Conservation (phyloP, 53 echinoderm and acorn worm genomes). For the Antedon mediterranea region DNA sequence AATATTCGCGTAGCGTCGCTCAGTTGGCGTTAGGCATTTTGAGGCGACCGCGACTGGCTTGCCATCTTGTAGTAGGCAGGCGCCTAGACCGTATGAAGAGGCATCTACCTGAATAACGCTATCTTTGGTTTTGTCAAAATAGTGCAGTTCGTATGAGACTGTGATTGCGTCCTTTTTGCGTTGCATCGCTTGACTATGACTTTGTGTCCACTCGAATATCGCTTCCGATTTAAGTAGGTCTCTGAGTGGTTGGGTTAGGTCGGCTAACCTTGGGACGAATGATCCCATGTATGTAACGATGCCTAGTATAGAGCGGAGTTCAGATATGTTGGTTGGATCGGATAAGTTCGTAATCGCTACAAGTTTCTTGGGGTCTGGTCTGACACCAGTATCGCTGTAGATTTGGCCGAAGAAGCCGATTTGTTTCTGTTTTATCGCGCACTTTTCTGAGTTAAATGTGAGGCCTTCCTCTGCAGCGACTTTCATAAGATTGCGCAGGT, state of each 20-base stretch:
- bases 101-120: no score
- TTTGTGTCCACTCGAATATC: conserved; percentile 21
- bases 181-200: conserved; percentile 23
- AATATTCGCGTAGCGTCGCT: background rate
- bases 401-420: conserved; percentile 28
- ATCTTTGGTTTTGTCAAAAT: background rate
- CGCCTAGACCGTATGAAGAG: no score
- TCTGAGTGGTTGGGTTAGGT: conserved; percentile 7
- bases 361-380: conserved; percentile 18
- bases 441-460: conserved; percentile 37
- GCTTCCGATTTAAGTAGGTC: conserved; percentile 8
- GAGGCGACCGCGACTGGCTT: background rate
- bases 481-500: conserved; percentile 26
- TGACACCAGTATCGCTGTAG: conserved; percentile 12
- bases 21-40: background rate
- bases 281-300: conserved; percentile 38
- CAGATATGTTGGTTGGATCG: conserved; percentile 9
- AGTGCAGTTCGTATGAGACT: conserved; percentile 5
- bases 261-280: conserved; percentile 7
- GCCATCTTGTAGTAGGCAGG: no score
- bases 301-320: conserved; percentile 27
- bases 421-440: conserved; percentile 15
- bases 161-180: conserved; percentile 25
- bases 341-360: conserved; percentile 11
- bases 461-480: conserved; percentile 27